phyloP scores from a whole-genome alignment of 64 coral and sea anemone species.

The Acropora tenuis region DNA sequence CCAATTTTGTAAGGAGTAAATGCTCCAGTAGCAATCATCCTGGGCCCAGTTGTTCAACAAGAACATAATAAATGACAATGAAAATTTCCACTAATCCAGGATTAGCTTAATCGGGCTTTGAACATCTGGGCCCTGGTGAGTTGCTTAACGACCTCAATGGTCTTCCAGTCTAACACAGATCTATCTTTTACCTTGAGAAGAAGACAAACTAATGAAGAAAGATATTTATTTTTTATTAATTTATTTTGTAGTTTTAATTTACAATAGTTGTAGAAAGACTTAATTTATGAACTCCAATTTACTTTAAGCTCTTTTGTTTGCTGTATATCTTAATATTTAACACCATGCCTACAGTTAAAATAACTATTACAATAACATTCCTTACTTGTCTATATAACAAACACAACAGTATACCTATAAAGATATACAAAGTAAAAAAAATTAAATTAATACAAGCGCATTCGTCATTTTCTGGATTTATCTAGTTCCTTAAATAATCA shows the following conservation, averaged over 20 bases:
- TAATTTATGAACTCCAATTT: too few species aligned
- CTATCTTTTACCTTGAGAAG: slow-evolving; percentile 44
- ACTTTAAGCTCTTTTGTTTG: too few species aligned
- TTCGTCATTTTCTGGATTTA: background rate
- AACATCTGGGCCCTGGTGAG: background rate
- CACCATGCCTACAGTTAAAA: too few species aligned
- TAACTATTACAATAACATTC: background rate
- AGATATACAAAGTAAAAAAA: background rate
- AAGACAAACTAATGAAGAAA: slow-evolving; percentile 11
- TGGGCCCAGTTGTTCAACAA: too few species aligned
- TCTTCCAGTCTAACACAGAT: slow-evolving; percentile 23
- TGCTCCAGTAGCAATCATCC: slow-evolving; percentile 50
- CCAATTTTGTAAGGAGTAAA: slow-evolving; percentile 9
- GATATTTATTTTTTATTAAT: background rate
- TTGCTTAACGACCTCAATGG: slow-evolving; percentile 2
- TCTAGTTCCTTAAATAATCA: background rate
- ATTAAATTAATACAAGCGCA: background rate
- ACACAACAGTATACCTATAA: background rate
- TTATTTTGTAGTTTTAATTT: too few species aligned
- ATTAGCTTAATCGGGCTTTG: too few species aligned
- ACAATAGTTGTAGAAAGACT: too few species aligned
- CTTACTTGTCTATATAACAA: background rate
- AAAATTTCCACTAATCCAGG: too few species aligned
- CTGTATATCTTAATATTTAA: too few species aligned
- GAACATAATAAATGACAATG: too few species aligned